These are phyloP conservation scores for Actinernus sp. DNA, from an alignment of 92 coral and sea anemone species.

Conservation along the genomic window DNA sequence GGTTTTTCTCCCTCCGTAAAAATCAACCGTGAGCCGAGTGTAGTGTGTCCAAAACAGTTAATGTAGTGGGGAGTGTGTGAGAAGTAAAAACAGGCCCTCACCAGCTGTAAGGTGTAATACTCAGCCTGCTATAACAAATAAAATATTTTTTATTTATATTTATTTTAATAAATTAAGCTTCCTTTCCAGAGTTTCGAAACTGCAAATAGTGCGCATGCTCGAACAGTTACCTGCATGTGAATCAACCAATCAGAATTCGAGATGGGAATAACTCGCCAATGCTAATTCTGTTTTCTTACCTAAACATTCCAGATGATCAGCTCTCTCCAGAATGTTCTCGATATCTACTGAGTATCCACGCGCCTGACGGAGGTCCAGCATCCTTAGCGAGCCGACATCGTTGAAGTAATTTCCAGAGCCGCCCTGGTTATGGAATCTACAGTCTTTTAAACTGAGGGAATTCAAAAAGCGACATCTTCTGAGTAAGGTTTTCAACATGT, in stretches of 20 bases:
- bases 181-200: too few species aligned
- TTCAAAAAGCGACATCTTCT: slow-evolving; percentile 38
- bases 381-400: slow-evolving; percentile 29
- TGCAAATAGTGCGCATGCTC: too few species aligned
- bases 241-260: too few species aligned
- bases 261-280: background rate
- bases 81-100: too few species aligned
- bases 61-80: too few species aligned
- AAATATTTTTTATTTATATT: too few species aligned
- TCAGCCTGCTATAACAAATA: too few species aligned
- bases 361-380: slow-evolving; percentile 62
- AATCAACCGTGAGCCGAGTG: too few species aligned
- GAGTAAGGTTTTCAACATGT: slow-evolving; percentile 35
- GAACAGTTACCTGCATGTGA: background rate
- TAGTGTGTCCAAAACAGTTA: too few species aligned
- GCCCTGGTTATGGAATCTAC: slow-evolving; percentile 47
- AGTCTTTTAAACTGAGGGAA: slow-evolving; percentile 53
- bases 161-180: too few species aligned
- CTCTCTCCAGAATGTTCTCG: slow-evolving; percentile 41
- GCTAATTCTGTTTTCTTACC: slow-evolving; percentile 40
- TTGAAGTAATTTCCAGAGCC: slow-evolving; percentile 21
- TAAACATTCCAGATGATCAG: slow-evolving; percentile 45
- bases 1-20: too few species aligned
- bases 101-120: too few species aligned
- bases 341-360: slow-evolving; percentile 63